These are phyloP conservation scores for Pelusios castaneus DNA, from an alignment of 2,113 vertebrate genomes.

Conservation along the genomic window DNA sequence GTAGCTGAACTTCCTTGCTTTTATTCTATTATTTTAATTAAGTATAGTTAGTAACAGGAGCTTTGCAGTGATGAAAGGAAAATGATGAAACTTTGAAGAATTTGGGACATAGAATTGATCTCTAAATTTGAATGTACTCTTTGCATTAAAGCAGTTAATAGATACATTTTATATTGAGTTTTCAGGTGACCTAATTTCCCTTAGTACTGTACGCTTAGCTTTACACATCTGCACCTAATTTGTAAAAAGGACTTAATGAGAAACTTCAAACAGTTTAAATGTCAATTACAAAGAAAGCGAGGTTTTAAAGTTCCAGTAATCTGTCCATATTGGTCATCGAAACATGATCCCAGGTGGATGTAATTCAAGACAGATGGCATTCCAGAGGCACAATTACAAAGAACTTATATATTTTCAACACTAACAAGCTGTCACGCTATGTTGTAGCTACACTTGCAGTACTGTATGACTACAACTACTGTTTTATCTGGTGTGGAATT, in stretches of 20 bases:
- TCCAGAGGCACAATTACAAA: conserved; percentile 90
- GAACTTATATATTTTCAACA: conserved; percentile 83
- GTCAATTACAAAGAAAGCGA: conserved; percentile 87
- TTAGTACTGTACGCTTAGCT: conserved; percentile 77
- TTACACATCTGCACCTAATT: conserved; percentile 87
- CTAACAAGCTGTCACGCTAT: conserved; percentile 83
- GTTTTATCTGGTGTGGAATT: conserved; percentile 47
- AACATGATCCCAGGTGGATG: conserved; percentile 90
- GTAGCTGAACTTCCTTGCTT: neutral
- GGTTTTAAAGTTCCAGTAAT: conserved; percentile 89
- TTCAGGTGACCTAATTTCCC: conserved; percentile 81
- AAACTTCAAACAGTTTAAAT: conserved; percentile 93
- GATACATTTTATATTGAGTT: conserved; percentile 74
- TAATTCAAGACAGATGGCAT: conserved; percentile 93
- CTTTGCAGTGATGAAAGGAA: conserved; percentile 50
- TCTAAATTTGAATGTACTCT: conserved; percentile 64
- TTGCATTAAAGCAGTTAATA: conserved; percentile 69
- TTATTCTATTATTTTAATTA: conserved; percentile 55
- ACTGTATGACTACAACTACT: conserved; percentile 58
- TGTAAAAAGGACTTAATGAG: conserved; percentile 87
- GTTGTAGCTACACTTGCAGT: conserved; percentile 61
- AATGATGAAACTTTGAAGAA: conserved; percentile 58
- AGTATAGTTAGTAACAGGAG: conserved; percentile 43
- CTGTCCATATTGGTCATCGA: conserved; percentile 86
- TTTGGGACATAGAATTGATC: conserved; percentile 39